Conservation (phyloP, 1,140 invertebrate genomes). For the Drosophila kikkawai region DNA sequence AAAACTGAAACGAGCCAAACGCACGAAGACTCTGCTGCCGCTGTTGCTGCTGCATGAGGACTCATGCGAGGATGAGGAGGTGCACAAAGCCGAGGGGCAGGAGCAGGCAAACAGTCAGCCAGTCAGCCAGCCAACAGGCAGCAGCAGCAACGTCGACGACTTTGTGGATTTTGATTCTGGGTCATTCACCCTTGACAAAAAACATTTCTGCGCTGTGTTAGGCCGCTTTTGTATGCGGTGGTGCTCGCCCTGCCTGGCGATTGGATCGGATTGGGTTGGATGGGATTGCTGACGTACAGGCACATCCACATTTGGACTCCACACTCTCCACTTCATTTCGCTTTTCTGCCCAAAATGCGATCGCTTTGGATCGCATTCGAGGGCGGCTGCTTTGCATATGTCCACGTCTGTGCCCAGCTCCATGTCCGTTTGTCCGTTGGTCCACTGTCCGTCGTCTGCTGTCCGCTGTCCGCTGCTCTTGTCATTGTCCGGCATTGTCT, state of each 20-base stretch:
- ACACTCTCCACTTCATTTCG: conserved; percentile 46
- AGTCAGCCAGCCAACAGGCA: conserved; percentile 22
- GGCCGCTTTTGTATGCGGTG: conserved; percentile 72
- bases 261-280: conserved; percentile 51
- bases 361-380: conserved; percentile 23
- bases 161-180: conserved; percentile 82
- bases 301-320: conserved; percentile 65
- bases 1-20: conserved; percentile 63
- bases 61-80: conserved; percentile 9
- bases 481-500: conserved; percentile 57
- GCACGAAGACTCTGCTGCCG: conserved; percentile 55
- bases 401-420: conserved; percentile 26
- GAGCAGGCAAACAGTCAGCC: conserved; percentile 36
- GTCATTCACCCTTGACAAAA: conserved; percentile 83
- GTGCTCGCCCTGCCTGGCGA: conserved; percentile 49
- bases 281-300: conserved; percentile 69
- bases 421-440: conserved; percentile 30
- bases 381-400: conserved; percentile 50
- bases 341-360: conserved; percentile 28
- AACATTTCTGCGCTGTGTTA: conserved; percentile 79
- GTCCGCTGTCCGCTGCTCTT: conserved; percentile 17
- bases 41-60: conserved; percentile 27
- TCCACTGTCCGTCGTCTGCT: background rate
- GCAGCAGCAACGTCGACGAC: conserved; percentile 59
- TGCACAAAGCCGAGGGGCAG: conserved; percentile 35